Evolutionary conservation across 92 coral and sea anemone species (phyloP).

Genomic region (Paragorgia papillata): DNA sequence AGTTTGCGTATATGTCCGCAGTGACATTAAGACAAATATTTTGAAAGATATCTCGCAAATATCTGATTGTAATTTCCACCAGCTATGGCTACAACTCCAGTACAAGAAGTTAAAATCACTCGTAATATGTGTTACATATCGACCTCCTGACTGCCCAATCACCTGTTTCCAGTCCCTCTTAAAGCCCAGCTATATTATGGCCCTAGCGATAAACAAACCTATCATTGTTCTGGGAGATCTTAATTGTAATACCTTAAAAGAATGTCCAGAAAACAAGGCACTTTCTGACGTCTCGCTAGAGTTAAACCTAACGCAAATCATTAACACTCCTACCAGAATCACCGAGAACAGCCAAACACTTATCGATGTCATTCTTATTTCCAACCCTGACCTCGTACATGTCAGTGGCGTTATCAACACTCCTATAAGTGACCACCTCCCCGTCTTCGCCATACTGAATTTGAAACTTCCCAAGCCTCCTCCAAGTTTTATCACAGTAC

Average conservation of each 20-base stretch:
- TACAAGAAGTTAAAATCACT: slow-evolving; percentile 44
- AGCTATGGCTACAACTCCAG: slow-evolving; percentile 56
- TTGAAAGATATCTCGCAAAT: background rate
- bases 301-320: slow-evolving; percentile 8
- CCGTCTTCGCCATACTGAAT: background rate
- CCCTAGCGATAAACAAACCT: slow-evolving; percentile 50
- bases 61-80: slow-evolving; percentile 44
- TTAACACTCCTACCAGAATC: slow-evolving; percentile 24
- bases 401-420: background rate
- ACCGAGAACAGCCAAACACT: background rate
- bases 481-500: background rate
- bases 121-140: slow-evolving; percentile 39
- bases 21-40: too few species aligned
- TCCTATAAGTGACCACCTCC: slow-evolving; percentile 25
- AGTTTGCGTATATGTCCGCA: slow-evolving; percentile 43
- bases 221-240: slow-evolving; percentile 17
- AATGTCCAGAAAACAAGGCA: too few species aligned
- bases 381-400: background rate
- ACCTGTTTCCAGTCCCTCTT: slow-evolving; percentile 51
- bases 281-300: too few species aligned
- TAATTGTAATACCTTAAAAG: too few species aligned
- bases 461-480: slow-evolving; percentile 4
- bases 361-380: slow-evolving; percentile 16
- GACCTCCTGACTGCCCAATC: slow-evolving; percentile 46
- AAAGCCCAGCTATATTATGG: slow-evolving; percentile 60